Base-by-base conservation (phyloP, 2,113 vertebrate species). In the Atractosteus spatula region DNA sequence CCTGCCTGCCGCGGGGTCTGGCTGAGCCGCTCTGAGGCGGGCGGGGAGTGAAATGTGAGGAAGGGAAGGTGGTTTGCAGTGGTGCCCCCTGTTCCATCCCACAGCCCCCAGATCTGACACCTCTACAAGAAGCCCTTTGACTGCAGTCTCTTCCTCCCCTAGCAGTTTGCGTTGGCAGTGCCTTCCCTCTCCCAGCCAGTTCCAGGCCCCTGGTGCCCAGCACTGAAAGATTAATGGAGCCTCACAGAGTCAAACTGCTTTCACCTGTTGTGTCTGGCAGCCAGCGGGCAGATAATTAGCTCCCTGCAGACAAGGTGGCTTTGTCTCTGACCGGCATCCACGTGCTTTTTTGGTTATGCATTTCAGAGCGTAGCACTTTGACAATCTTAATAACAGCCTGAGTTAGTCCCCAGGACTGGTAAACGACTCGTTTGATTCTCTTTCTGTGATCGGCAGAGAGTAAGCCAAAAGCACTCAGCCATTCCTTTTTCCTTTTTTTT, bases 231-330 rank as follows among this genome's bases (percentile, higher is more conserved):
- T 80, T 83, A 78, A 79, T 89, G 86, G 83, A 89, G 88, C 79
- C 88, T 87, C 84, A 82, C 80, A 86, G 84, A 84, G 87, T 41
- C 85, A 88, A 87, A 88, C 86, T 86, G 87, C 86, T 88, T 85
- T 92, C 89, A 91, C 89, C 90, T 90, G 89, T 91, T 89, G 87
- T 85, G 86, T 89, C 86, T 91, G 89, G 89, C 88, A 90, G 86
- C 82, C 86, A 74, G 74, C 77, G 73, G 85, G 81, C 76, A 4
- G 41, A 59, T 73, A 79, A 79, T 79, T 79, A 74, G 68, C 11
- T 63, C 63, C 66, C 76, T 70, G 71, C 81, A 80, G 80, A 90
- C 87, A 91, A 89, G 88, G 81, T 82, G 82, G 59, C 59, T 69
- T 69, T 74, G 73, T 74, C 42, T n/a, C 8, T 42, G 11, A 51